Base-by-base conservation (phyloP, 1,140 invertebrate genomes). In the Saxidomus purpurata region DNA sequence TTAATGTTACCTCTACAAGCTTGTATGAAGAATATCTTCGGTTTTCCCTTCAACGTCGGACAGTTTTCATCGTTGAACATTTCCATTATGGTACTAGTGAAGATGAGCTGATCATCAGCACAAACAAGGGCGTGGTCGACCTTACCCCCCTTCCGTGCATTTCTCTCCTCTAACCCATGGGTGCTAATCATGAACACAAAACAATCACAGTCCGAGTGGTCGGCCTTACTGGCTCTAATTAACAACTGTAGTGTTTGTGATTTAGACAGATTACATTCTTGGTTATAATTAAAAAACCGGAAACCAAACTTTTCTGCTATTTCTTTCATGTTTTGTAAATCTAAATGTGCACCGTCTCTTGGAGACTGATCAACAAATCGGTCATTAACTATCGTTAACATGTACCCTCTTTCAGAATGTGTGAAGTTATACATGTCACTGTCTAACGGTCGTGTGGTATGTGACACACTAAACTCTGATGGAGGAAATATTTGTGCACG, bases 151-250 rank as follows among this genome's bases (percentile, higher is more conserved):
- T 31, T 55, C 17, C 17, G 6, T 55, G 55, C 13, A 52, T 74
- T 74, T 61, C 1, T 19, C 1, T 63, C 17, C 38, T 91, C 86
- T 25, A 87, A n/a, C 3, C 88, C 90, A 89, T 90, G 90, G 1
- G 90, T 61, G 28, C 82, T 86, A 6, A 92, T 83, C 22, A 90
- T 89, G 38, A 91, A 79, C 1, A 89, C 86, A 74, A 93, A 92
- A 55, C 91, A 90, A 71, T 91, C 91, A 47, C 79, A 88, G 9
- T 90, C 63, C 6, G 84, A 79, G 76, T 89, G 79, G 61, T 92
- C 76, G 0, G 22, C 22, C n/a, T 49, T 31, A n/a, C 67, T 59
- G 28, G 84, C 77, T 19, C 43, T 36, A 15, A 9, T 47, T 22
- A 90, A 55, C 31, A 81, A 28, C 11, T 61, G 13, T 19, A 81